Percentiles rank a stretch among this genome's conserved stretches.
Evolutionary conservation across 2,113 vertebrate genomes (phyloP).

Genomic region (Amblyornis subalaris): DNA sequence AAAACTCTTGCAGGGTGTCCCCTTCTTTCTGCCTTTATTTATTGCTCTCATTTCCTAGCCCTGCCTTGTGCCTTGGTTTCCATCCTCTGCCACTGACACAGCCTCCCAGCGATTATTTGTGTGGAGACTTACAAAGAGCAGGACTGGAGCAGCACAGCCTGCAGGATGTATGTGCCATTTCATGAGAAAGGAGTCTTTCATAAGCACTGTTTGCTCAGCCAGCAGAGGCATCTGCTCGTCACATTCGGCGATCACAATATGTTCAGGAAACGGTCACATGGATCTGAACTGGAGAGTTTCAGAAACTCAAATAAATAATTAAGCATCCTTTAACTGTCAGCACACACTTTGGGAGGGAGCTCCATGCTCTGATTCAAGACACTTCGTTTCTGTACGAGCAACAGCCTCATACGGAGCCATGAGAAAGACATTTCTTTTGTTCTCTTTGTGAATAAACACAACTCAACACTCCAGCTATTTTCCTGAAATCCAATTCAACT

Average conservation of each 20-base stretch:
- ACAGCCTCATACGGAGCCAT: not conserved
- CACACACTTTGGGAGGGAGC: not conserved
- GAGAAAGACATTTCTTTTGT: conserved; percentile 44
- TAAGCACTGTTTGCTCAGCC: not conserved
- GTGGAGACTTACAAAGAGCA: not conserved
- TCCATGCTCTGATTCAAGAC: not conserved
- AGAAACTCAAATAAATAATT: conserved; percentile 12
- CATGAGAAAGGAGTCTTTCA: conserved; percentile 34
- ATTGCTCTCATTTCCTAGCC: not conserved
- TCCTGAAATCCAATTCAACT: conserved; percentile 13
- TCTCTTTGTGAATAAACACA: conserved; percentile 35
- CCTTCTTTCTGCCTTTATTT: not conserved
- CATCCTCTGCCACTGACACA: not conserved
- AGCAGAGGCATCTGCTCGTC: conserved; percentile 47
- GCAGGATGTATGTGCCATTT: conserved; percentile 17
- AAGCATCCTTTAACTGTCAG: not conserved
- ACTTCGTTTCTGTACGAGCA: not conserved
- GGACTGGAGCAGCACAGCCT: not conserved
- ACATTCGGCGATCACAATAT: conserved; percentile 6
- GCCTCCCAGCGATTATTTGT: not conserved
- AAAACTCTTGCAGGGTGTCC: not conserved
- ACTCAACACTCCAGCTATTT: conserved; percentile 24
- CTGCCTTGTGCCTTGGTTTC: not conserved
- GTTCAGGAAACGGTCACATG: conserved; percentile 39
- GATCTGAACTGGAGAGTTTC: not conserved